phyloP scores from a whole-genome alignment of 1,140 invertebrate species.

The Coboldia fuscipes region DNA sequence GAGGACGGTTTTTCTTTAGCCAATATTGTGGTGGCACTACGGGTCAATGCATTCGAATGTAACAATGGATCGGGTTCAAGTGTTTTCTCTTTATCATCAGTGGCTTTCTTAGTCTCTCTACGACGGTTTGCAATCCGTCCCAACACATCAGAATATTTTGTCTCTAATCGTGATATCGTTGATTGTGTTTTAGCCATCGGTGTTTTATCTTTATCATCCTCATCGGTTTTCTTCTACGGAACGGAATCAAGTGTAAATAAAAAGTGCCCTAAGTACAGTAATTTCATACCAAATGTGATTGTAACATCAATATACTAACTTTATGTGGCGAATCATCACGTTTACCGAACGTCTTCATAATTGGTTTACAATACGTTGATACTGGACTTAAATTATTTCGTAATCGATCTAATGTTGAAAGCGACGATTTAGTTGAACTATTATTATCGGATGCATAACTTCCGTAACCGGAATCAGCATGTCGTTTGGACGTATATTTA shows the following conservation, averaged over 20 bases:
- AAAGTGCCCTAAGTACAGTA: neutral
- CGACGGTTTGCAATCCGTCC: conserved; percentile 36
- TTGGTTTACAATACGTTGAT: conserved; percentile 17
- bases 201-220: conserved; percentile 13
- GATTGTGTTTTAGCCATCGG: conserved; percentile 13
- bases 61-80: conserved; percentile 32
- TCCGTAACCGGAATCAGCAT: conserved; percentile 1
- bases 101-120: conserved; percentile 23
- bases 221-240: conserved; percentile 2
- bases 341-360: conserved; percentile 12
- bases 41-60: conserved; percentile 23
- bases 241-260: conserved; percentile 1
- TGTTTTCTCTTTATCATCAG: conserved; percentile 37
- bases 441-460: neutral
- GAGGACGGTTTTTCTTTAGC: conserved; percentile 24
- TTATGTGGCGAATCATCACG: conserved; percentile 6
- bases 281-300: neutral
- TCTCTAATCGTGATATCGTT: conserved; percentile 41
- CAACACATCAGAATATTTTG: conserved; percentile 48
- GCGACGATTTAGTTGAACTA: no score
- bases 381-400: conserved; percentile 19
- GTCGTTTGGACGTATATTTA: neutral
- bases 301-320: conserved; percentile 13
- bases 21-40: conserved; percentile 38
- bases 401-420: conserved; percentile 17